These are phyloP conservation scores for Netelia inedita DNA, from an alignment of 2,888 invertebrate species.

Conservation along the genomic window DNA sequence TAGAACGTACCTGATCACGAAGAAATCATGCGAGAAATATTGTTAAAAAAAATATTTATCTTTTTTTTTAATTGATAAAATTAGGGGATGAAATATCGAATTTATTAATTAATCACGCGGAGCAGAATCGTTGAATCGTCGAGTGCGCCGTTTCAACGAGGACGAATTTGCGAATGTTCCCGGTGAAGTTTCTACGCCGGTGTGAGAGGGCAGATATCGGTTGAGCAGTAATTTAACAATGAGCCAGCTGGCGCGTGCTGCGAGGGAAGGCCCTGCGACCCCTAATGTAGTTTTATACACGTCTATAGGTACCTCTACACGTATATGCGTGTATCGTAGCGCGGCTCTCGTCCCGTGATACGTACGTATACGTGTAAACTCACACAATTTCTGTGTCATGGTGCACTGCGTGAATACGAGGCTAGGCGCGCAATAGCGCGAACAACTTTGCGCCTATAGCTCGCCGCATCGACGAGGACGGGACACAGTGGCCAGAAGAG, in stretches of 20 bases:
- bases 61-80: too few species aligned
- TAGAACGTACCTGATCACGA: background rate
- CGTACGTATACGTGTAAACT: constrained; percentile 31
- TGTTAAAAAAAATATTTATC: too few species aligned
- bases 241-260: constrained; percentile 85
- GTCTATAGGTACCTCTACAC: constrained; percentile 63
- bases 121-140: background rate
- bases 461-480: constrained; percentile 24
- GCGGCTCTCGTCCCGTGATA: constrained; percentile 27
- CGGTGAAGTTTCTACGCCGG: constrained; percentile 75
- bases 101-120: background rate
- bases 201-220: constrained; percentile 81
- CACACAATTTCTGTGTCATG: constrained; percentile 3
- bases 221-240: constrained; percentile 84
- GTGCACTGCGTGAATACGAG: constrained; percentile 42
- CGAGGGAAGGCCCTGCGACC: constrained; percentile 81
- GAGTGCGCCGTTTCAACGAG: background rate
- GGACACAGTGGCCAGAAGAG: constrained; percentile 51
- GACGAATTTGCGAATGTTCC: constrained; percentile 60
- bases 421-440: constrained; percentile 64
- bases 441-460: constrained; percentile 40
- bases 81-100: background rate
- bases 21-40: background rate
- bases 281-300: constrained; percentile 83
- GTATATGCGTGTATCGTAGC: constrained; percentile 20